Evolutionary conservation across 1,140 invertebrate genomes (phyloP).

Genomic region (Batillaria attramentaria): DNA sequence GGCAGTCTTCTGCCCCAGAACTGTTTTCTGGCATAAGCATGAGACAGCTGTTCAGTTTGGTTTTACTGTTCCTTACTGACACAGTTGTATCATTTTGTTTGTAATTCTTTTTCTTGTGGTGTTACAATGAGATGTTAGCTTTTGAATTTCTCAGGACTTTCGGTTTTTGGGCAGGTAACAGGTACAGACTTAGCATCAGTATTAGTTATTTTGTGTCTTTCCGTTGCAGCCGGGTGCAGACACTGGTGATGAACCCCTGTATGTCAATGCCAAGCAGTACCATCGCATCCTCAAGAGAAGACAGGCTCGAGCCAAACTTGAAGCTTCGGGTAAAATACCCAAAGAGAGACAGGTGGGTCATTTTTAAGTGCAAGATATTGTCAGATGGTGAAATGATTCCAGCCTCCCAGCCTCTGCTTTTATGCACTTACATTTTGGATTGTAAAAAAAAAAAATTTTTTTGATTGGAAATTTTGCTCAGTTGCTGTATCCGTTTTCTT

Average conservation of each 20-base stretch:
- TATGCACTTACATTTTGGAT: too few species aligned
- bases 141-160: not conserved
- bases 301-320: slow-evolving; percentile 71
- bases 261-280: slow-evolving; percentile 93
- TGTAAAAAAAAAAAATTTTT: too few species aligned
- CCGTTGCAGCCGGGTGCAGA: slow-evolving; percentile 56
- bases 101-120: not conserved
- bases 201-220: slow-evolving; percentile 24
- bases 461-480: too few species aligned
- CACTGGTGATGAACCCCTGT: slow-evolving; percentile 66
- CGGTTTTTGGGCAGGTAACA: not conserved
- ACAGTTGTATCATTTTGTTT: not conserved
- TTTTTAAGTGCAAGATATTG: not conserved
- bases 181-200: not conserved
- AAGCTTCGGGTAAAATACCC: slow-evolving; percentile 88
- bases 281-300: slow-evolving; percentile 71
- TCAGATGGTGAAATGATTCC: too few species aligned
- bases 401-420: too few species aligned
- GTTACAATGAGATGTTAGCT: not conserved
- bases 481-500: too few species aligned
- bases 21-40: not conserved
- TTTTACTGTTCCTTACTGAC: not conserved
- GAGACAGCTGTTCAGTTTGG: not conserved
- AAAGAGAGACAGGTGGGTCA: slow-evolving; percentile 87
- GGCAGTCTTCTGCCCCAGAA: not conserved